Conservation (phyloP, 2,888 invertebrate genomes). For the Hyppa rectilinea region DNA sequence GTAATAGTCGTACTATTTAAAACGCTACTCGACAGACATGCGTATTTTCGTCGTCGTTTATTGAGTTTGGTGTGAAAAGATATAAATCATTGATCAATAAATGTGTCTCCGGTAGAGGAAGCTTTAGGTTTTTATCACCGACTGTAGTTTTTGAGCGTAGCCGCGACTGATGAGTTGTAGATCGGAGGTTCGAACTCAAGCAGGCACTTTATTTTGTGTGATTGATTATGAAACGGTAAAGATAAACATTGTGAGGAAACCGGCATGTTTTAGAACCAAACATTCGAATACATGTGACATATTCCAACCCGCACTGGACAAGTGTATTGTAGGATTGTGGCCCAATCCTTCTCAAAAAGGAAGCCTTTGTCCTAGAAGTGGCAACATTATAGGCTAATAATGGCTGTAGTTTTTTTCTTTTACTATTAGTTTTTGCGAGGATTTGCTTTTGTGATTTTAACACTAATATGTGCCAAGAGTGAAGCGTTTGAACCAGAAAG, state of each 20-base stretch:
- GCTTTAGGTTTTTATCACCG: conserved; percentile 34
- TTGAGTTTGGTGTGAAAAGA: conserved; percentile 41
- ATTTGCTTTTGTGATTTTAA: conserved; percentile 47
- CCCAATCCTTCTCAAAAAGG: too few relatives aligned
- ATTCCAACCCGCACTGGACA: too few relatives aligned
- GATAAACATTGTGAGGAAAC: too few relatives aligned
- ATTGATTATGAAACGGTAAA: too few relatives aligned
- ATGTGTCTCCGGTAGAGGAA: conserved; percentile 44
- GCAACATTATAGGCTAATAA: too few relatives aligned
- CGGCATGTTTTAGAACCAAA: too few relatives aligned
- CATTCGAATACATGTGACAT: too few relatives aligned
- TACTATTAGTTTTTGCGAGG: conserved; percentile 42
- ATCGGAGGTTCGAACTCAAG: too few relatives aligned
- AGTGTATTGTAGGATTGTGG: too few relatives aligned
- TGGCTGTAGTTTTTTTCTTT: conserved; percentile 42
- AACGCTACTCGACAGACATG: conserved; percentile 36
- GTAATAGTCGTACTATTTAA: conserved; percentile 43
- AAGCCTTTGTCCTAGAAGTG: too few relatives aligned
- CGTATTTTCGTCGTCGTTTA: conserved; percentile 42
- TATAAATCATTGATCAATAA: conserved; percentile 53
- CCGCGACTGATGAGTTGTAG: too few relatives aligned
- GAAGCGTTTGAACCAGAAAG: conserved; percentile 21
- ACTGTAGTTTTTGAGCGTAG: conserved; percentile 40
- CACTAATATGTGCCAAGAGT: conserved; percentile 43
- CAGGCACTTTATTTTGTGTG: too few relatives aligned